Base-by-base conservation (phyloP, 1,140 invertebrate genomes). In the Carcinoscorpius rotundicauda region DNA sequence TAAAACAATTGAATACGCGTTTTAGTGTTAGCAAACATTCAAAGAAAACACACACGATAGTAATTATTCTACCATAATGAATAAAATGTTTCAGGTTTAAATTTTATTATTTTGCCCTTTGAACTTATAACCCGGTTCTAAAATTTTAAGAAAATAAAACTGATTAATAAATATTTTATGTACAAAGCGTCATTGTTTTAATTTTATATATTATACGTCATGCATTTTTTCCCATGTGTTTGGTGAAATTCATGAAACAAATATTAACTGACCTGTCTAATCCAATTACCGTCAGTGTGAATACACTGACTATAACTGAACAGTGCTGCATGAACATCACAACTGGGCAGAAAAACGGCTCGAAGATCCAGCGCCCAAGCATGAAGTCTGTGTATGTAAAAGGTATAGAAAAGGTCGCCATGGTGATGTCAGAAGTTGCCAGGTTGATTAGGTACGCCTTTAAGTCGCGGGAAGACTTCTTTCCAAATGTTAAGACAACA, bases 311-410 rank as follows among this genome's bases (percentile, higher is more conserved):
- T 3, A 76, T 71, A 8, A 78, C 77, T 4, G 76, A 75, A 6
- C 72, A 67, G 52, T 77, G 75, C 59, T 79, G 77, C 73, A 78
- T 75, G 52, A 76, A 75, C 56, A 75, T 73, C 4, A 77, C 78
- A 5, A 79, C 67, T 4, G 76, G 72, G 64, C 78, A 79, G 66
- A 79, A 77, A 61, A 69, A 69, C 0, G 74, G 74, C 4, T 69
- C 68, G 63, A 79, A 79, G 9, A 78, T 72, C 77, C 77, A 79
- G 5, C 75, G 64, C 48, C 77, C 76, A 6, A 77, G 68, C 72
- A 78, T 76, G 65, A 77, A 79, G 68, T 74, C 72, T 8, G 77
- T 78, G 63, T 78, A 79, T 4, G 78, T 78, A 69, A 79, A 79
- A 3, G 78, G 78, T 10, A 79, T 79, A 51, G 76, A 79, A 66